These are phyloP conservation scores for Neomicropteryx cornuta DNA, from an alignment of 1,140 invertebrate species.

Conservation along the genomic window DNA sequence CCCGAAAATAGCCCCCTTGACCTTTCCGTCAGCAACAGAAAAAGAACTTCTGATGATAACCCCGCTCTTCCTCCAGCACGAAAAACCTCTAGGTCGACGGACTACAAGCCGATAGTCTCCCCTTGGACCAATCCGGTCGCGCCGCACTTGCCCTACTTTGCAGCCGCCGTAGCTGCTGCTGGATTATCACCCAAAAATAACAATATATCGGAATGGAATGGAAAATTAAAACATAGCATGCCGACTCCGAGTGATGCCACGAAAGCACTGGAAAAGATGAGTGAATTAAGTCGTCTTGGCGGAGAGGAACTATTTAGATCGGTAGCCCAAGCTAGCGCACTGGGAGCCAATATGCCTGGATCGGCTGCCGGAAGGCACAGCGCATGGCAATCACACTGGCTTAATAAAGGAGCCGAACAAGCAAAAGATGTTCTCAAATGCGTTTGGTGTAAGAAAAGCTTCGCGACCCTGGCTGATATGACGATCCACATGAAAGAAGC, in stretches of 20 bases:
- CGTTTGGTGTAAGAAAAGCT: slow-evolving; percentile 93
- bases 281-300: slow-evolving; percentile 73
- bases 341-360: slow-evolving; percentile 31
- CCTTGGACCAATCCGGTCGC: slow-evolving; percentile 69
- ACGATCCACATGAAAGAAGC: slow-evolving; percentile 94
- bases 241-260: slow-evolving; percentile 65
- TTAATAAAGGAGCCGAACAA: slow-evolving; percentile 86
- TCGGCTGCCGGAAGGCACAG: slow-evolving; percentile 57
- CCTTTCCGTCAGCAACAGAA: slow-evolving; percentile 62
- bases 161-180: slow-evolving; percentile 65
- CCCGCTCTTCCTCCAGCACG: slow-evolving; percentile 48
- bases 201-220: slow-evolving; percentile 59
- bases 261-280: slow-evolving; percentile 86
- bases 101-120: slow-evolving; percentile 53
- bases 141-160: slow-evolving; percentile 68
- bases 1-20: slow-evolving; percentile 66
- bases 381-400: slow-evolving; percentile 91
- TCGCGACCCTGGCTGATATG: slow-evolving; percentile 78
- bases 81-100: slow-evolving; percentile 52
- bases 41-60: slow-evolving; percentile 53
- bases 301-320: slow-evolving; percentile 62
- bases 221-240: slow-evolving; percentile 57
- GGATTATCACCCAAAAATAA: slow-evolving; percentile 63
- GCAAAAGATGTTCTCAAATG: slow-evolving; percentile 91
- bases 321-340: slow-evolving; percentile 38